Conservation (phyloP, 2,888 invertebrate genomes). For the Ornithoptera priamus region DNA sequence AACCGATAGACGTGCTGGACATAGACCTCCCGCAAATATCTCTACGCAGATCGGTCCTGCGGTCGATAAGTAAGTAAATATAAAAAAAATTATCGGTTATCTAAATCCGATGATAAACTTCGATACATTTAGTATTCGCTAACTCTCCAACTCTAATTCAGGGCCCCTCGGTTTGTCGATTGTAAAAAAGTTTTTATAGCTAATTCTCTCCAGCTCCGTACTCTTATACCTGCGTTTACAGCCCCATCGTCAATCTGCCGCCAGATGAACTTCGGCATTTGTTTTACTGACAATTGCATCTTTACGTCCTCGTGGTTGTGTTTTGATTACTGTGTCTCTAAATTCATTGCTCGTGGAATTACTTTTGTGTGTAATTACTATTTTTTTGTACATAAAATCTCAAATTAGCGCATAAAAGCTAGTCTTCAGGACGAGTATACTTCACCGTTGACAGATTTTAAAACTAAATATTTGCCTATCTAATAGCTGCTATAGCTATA, state of each 20-base stretch:
- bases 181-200: conserved; percentile 78
- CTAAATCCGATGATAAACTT: background rate
- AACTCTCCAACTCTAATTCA: conserved; percentile 32
- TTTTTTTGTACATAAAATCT: background rate
- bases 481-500: no score
- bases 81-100: no score
- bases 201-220: conserved; percentile 52
- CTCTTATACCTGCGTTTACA: conserved; percentile 37
- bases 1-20: no score
- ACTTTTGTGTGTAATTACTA: background rate
- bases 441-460: no score
- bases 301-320: conserved; percentile 43
- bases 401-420: no score
- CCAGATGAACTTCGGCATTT: conserved; percentile 60
- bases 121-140: background rate
- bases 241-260: conserved; percentile 57
- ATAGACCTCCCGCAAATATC: no score
- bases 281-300: conserved; percentile 58
- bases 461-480: no score
- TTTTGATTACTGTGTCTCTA: conserved; percentile 41
- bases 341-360: conserved; percentile 30
- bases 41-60: no score
- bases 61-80: no score
- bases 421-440: no score
- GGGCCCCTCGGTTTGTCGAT: conserved; percentile 48